Conservation (phyloP, 2,797 vertebrate genomes). For the Arnoldichthys spilopterus region DNA sequence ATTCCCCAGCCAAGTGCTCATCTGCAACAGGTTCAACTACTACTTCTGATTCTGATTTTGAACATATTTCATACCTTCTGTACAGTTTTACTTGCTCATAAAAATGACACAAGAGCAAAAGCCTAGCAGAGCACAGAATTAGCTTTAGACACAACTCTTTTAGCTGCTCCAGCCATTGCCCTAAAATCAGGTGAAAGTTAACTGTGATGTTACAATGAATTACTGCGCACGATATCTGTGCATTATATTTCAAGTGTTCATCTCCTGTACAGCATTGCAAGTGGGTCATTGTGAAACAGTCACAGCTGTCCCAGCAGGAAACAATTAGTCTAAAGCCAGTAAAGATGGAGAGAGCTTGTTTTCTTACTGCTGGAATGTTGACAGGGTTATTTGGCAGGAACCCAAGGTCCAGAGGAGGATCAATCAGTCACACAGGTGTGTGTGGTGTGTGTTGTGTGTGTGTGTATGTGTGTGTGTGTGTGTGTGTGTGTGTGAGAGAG, state of each 20-base stretch:
- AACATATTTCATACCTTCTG: constrained; percentile 4
- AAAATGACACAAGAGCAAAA: constrained; percentile 9
- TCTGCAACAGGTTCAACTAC: constrained; percentile 13
- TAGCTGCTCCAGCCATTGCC: neutral
- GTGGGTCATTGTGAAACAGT: constrained; percentile 33
- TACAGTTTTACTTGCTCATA: neutral
- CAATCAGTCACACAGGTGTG: constrained; percentile 26
- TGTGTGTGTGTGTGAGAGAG: neutral
- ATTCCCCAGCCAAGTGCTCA: constrained; percentile 4
- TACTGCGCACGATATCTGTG: neutral
- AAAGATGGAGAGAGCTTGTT: constrained; percentile 68
- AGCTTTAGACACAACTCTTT: neutral
- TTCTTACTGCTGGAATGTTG: constrained; percentile 73
- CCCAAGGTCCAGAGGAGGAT: constrained; percentile 34
- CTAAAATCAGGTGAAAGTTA: neutral
- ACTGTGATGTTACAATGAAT: neutral
- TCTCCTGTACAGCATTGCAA: constrained; percentile 11
- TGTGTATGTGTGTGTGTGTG: constrained; percentile 22
- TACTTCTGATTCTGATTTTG: constrained; percentile 27
- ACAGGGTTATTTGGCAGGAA: constrained; percentile 57
- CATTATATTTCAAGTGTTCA: constrained; percentile 3
- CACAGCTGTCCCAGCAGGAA: constrained; percentile 66
- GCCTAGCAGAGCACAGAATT: neutral
- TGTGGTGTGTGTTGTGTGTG: constrained; percentile 27
- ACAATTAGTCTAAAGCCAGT: constrained; percentile 77